phyloP scores from a whole-genome alignment of 2,113 vertebrate genomes.

The Chamaea fasciata region DNA sequence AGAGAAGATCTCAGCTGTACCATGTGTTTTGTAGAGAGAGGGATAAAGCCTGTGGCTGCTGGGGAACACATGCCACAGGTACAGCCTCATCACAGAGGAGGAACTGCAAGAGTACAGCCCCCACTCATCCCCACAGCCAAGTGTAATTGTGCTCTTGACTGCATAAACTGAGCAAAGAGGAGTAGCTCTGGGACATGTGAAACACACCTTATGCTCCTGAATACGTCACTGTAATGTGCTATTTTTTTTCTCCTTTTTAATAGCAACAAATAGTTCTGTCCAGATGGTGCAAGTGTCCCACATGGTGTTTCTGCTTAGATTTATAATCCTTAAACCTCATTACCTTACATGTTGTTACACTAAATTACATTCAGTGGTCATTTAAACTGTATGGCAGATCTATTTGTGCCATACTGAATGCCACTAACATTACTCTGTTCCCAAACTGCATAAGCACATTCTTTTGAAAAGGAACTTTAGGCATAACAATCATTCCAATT shows the following conservation, averaged over 20 bases:
- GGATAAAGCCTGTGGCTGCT: not conserved
- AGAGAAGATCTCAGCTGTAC: not conserved
- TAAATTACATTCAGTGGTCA: not conserved
- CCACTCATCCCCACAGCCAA: not conserved
- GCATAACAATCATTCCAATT: not conserved
- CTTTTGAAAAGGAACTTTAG: not conserved
- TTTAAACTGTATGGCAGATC: not conserved
- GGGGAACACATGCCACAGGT: not conserved
- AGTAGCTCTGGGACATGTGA: not conserved
- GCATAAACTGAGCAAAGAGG: not conserved
- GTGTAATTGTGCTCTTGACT: not conserved
- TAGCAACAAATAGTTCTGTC: not conserved
- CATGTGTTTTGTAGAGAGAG: not conserved
- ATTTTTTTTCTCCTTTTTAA: not conserved
- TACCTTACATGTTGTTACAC: not conserved
- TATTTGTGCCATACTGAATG: not conserved
- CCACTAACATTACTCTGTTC: not conserved
- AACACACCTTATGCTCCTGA: not conserved
- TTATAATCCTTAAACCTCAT: constrained; percentile 18
- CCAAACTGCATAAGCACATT: not conserved
- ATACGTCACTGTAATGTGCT: not conserved
- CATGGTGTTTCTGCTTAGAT: not conserved
- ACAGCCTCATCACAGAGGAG: not conserved
- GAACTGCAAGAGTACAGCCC: not conserved
- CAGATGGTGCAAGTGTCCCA: not conserved